phyloP scores from a whole-genome alignment of 2,113 vertebrate species.

The Stomatorhinus ivindoensis region DNA sequence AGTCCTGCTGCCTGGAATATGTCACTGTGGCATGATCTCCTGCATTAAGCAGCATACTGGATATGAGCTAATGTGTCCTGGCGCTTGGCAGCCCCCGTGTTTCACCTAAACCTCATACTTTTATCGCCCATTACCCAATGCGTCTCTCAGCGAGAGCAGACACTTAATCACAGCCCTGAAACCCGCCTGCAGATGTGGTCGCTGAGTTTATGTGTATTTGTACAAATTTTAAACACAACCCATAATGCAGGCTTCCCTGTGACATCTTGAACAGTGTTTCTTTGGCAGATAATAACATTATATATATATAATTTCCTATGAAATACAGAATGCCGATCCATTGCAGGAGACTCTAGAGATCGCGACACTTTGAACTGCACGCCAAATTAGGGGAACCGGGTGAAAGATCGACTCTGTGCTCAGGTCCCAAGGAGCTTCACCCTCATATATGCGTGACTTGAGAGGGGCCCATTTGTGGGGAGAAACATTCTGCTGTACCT shows the following conservation, averaged over 20 bases:
- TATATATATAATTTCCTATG: background rate
- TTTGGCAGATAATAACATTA: background rate
- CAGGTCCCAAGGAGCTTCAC: background rate
- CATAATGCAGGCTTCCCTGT: background rate
- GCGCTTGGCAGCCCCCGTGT: background rate
- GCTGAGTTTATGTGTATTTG: background rate
- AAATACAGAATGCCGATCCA: background rate
- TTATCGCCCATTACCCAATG: background rate
- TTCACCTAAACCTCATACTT: background rate
- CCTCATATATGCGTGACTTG: background rate
- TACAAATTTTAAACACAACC: background rate
- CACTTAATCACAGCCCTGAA: background rate
- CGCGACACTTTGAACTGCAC: background rate
- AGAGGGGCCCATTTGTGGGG: background rate
- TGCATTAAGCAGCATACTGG: background rate
- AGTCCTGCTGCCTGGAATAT: background rate
- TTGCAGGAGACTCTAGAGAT: background rate
- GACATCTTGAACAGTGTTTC: background rate
- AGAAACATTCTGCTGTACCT: too few relatives aligned
- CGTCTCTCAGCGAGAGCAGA: background rate
- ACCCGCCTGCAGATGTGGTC: background rate
- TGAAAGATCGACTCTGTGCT: background rate
- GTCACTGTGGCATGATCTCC: background rate
- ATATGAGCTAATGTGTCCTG: background rate
- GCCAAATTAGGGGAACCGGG: too few relatives aligned